Conservation (phyloP, 37 sponge, comb jelly and placozoan genomes). For the Hormiphora californensis region DNA sequence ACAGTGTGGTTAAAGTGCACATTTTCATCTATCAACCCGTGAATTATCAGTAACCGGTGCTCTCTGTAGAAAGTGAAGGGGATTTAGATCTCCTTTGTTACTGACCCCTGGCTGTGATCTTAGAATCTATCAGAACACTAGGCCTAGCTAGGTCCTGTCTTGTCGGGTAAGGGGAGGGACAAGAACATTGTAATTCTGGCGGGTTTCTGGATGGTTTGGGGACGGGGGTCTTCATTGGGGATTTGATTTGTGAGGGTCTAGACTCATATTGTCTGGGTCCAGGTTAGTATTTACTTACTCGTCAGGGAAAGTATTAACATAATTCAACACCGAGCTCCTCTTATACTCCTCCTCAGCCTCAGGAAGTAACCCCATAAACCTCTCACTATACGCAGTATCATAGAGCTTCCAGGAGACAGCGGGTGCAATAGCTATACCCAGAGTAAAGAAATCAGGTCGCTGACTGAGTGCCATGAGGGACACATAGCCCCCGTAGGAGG, state of each 20-base stretch:
- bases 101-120: background rate
- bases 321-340: conserved; percentile 55
- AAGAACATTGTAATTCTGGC: background rate
- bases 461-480: conserved; percentile 73
- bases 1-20: conserved; percentile 80
- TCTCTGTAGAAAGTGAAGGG: conserved; percentile 44
- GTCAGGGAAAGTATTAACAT: conserved; percentile 47
- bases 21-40: conserved; percentile 87
- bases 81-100: background rate
- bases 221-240: too few relatives aligned
- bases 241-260: too few relatives aligned
- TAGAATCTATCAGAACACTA: background rate
- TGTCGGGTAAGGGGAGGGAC: background rate
- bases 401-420: conserved; percentile 73
- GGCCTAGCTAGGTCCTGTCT: background rate
- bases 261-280: too few relatives aligned
- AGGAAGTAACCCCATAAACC: conserved; percentile 66
- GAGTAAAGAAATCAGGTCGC: conserved; percentile 73
- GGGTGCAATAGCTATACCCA: conserved; percentile 75
- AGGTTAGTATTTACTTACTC: conserved; percentile 57
- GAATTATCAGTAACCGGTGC: conserved; percentile 68
- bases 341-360: conserved; percentile 53
- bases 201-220: too few relatives aligned
- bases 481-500: conserved; percentile 91
- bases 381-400: conserved; percentile 88